Conservation (phyloP, 1,140 invertebrate species). For the Mamestra configurata region DNA sequence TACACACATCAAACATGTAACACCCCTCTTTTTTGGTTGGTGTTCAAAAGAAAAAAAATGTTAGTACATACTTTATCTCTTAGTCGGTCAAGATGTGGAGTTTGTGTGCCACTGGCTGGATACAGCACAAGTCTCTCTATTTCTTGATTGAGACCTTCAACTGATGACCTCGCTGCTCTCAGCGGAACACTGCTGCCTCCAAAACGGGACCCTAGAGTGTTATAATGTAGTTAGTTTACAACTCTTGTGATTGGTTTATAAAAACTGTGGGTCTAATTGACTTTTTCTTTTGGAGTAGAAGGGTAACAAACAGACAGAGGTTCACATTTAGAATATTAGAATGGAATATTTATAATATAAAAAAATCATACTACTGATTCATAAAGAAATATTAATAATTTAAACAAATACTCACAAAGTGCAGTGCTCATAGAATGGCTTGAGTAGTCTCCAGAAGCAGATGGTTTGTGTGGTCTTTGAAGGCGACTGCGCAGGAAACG, state of each 20-base stretch:
- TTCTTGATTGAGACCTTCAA: conserved; percentile 95
- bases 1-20: too few species aligned
- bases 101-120: conserved; percentile 83
- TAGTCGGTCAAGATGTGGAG: conserved; percentile 82
- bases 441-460: conserved; percentile 80
- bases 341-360: too few species aligned
- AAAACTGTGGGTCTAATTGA: too few species aligned
- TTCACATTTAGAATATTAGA: too few species aligned
- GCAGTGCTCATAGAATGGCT: conserved; percentile 83
- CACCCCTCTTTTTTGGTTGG: too few species aligned
- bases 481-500: conserved; percentile 82
- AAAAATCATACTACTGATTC: too few species aligned
- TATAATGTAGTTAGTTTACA: neutral
- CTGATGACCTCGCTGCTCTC: conserved; percentile 93
- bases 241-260: too few species aligned
- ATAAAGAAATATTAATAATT: too few species aligned
- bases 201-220: conserved; percentile 77
- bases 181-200: conserved; percentile 87
- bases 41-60: too few species aligned
- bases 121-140: conserved; percentile 92
- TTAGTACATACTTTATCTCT: conserved; percentile 81
- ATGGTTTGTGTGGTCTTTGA: conserved; percentile 82
- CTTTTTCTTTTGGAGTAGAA: too few species aligned
- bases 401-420: conserved; percentile 75
- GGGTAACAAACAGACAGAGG: too few species aligned